phyloP scores from a whole-genome alignment of 2,888 invertebrate genomes.

The Hirtodrosophila histrioides region DNA sequence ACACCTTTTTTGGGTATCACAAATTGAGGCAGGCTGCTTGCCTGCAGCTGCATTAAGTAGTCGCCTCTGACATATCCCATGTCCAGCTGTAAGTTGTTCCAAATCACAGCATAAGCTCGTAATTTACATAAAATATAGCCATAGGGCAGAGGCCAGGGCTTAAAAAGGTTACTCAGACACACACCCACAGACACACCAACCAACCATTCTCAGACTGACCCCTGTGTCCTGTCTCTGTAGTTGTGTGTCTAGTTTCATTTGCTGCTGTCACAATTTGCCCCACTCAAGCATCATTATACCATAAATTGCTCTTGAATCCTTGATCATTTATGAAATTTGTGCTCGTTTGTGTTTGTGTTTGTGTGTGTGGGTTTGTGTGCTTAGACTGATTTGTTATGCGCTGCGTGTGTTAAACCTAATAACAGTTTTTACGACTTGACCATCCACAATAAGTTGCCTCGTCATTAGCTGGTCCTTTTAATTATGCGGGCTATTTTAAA shows the following conservation, averaged over 20 bases:
- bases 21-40: slow-evolving; percentile 42
- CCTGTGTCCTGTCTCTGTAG: slow-evolving; percentile 2
- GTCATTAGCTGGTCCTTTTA: slow-evolving; percentile 28
- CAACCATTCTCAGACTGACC: too few relatives aligned
- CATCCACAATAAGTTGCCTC: slow-evolving; percentile 19
- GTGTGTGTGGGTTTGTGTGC: neutral
- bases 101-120: slow-evolving; percentile 76
- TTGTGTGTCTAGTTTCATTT: slow-evolving; percentile 40
- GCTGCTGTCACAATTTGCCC: slow-evolving; percentile 56
- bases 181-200: slow-evolving; percentile 2
- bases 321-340: slow-evolving; percentile 80
- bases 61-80: slow-evolving; percentile 42
- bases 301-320: slow-evolving; percentile 79
- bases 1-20: slow-evolving; percentile 42
- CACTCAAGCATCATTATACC: slow-evolving; percentile 74
- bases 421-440: slow-evolving; percentile 48
- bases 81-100: slow-evolving; percentile 64
- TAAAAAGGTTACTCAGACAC: slow-evolving; percentile 45
- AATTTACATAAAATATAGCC: slow-evolving; percentile 79
- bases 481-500: slow-evolving; percentile 43
- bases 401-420: slow-evolving; percentile 49
- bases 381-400: slow-evolving; percentile 52
- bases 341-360: slow-evolving; percentile 30
- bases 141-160: slow-evolving; percentile 34
- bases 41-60: slow-evolving; percentile 30